These are phyloP conservation scores for Manduca sexta DNA, from an alignment of 1,140 invertebrate species.

Conservation along the genomic window DNA sequence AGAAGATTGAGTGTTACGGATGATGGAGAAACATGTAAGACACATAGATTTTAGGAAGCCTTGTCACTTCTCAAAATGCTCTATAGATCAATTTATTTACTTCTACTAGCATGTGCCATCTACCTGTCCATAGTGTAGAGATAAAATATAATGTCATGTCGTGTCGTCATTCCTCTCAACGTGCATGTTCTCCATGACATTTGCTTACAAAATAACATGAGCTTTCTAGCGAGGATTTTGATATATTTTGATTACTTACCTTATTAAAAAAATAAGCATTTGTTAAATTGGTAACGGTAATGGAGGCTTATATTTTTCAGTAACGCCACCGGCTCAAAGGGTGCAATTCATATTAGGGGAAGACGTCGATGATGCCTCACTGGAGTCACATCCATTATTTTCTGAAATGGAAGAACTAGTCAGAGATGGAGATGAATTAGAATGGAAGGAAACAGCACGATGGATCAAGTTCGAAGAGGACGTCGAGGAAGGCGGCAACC, in stretches of 20 bases:
- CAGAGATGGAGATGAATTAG: slow-evolving; percentile 88
- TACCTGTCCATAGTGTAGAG: neutral
- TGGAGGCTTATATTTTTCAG: slow-evolving; percentile 72
- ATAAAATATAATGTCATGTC: too few species aligned
- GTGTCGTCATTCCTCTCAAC: too few species aligned
- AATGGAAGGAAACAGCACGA: slow-evolving; percentile 98
- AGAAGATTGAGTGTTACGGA: slow-evolving; percentile 74
- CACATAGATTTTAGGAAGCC: neutral
- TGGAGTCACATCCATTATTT: slow-evolving; percentile 91
- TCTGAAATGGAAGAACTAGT: slow-evolving; percentile 97
- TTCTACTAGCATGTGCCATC: neutral
- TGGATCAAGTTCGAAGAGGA: slow-evolving; percentile 98
- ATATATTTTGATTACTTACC: too few species aligned
- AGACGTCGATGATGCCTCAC: slow-evolving; percentile 88
- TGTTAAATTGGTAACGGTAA: neutral
- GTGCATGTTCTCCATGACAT: too few species aligned
- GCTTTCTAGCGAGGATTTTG: too few species aligned
- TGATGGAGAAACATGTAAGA: slow-evolving; percentile 76
- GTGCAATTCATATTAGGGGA: slow-evolving; percentile 97
- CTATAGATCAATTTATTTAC: neutral
- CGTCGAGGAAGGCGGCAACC: slow-evolving; percentile 94
- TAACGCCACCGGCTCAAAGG: slow-evolving; percentile 89
- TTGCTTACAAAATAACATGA: too few species aligned
- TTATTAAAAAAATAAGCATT: neutral
- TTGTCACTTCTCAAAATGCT: neutral